Conservation (phyloP, 2,797 vertebrate species). For the Pseudopleuronectes americanus region DNA sequence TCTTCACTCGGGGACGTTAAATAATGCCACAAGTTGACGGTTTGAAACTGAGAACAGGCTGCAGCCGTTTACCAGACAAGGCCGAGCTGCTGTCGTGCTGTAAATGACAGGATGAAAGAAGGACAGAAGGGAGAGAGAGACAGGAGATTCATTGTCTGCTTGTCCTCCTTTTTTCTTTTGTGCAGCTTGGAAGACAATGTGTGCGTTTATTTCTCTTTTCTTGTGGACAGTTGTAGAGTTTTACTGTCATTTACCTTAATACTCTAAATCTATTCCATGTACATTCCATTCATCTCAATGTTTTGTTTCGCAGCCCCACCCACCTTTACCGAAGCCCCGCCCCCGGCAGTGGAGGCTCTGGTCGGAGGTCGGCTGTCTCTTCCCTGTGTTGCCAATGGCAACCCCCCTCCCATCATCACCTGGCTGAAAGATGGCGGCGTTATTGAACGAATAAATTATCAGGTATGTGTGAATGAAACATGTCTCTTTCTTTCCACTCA, state of each 20-base stretch:
- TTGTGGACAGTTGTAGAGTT: not conserved
- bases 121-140: not conserved
- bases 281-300: conserved; percentile 7
- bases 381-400: conserved; percentile 87
- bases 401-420: conserved; percentile 87
- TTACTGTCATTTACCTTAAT: not conserved
- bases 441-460: conserved; percentile 62
- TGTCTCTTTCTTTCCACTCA: not conserved
- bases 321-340: conserved; percentile 85
- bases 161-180: not conserved
- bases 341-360: conserved; percentile 83
- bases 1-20: conserved; percentile 35
- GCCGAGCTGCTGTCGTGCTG: conserved; percentile 33
- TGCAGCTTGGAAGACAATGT: not conserved
- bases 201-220: not conserved
- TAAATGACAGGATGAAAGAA: conserved; percentile 12
- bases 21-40: conserved; percentile 38
- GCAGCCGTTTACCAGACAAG: conserved; percentile 35
- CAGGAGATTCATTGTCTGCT: conserved; percentile 5
- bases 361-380: conserved; percentile 82
- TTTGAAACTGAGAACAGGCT: conserved; percentile 28
- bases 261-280: too few species aligned
- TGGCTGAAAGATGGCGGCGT: conserved; percentile 87
- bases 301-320: conserved; percentile 85
- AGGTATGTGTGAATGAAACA: conserved; percentile 47